Evolutionary conservation across 2,888 invertebrate genomes (phyloP).

Genomic region (Drosophila flavopinicola): DNA sequence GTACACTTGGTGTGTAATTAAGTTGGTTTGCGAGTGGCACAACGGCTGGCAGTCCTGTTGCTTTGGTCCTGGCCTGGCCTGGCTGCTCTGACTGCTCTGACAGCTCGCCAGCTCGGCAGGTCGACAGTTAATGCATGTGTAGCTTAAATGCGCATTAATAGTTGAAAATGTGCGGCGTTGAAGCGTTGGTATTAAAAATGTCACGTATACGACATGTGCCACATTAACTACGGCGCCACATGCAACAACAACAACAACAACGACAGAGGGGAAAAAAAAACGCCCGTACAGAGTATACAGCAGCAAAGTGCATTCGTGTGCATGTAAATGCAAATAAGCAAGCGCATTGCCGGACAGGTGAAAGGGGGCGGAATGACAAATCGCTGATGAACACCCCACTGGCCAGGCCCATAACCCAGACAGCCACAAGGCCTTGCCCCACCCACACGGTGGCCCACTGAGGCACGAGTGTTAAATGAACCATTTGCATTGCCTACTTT

Average conservation of each 20-base stretch:
- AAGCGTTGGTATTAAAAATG: slow-evolving; percentile 77
- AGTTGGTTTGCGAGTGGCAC: slow-evolving; percentile 54
- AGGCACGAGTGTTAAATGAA: slow-evolving; percentile 53
- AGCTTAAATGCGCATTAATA: slow-evolving; percentile 78
- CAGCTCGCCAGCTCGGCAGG: slow-evolving; percentile 46
- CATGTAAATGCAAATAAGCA: slow-evolving; percentile 64
- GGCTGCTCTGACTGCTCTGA: slow-evolving; percentile 15
- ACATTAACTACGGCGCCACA: slow-evolving; percentile 72
- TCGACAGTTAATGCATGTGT: slow-evolving; percentile 71
- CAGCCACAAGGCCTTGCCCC: slow-evolving; percentile 2
- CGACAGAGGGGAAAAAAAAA: slow-evolving; percentile 9
- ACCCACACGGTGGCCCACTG: slow-evolving; percentile 24
- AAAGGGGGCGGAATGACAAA: slow-evolving; percentile 54
- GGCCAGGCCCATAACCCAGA: slow-evolving; percentile 18
- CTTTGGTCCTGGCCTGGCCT: slow-evolving; percentile 5
- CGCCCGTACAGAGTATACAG: slow-evolving; percentile 18
- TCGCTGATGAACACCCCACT: slow-evolving; percentile 59
- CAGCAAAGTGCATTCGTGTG: slow-evolving; percentile 60
- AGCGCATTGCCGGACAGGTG: slow-evolving; percentile 25
- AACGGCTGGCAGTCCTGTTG: slow-evolving; percentile 19
- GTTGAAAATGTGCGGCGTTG: slow-evolving; percentile 78
- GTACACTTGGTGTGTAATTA: slow-evolving; percentile 53
- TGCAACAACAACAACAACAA: slow-evolving; percentile 54
- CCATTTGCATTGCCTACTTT: slow-evolving; percentile 46
- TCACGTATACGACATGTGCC: slow-evolving; percentile 78